phyloP scores from a whole-genome alignment of 2,888 invertebrate species.

The Ellobium chinense region DNA sequence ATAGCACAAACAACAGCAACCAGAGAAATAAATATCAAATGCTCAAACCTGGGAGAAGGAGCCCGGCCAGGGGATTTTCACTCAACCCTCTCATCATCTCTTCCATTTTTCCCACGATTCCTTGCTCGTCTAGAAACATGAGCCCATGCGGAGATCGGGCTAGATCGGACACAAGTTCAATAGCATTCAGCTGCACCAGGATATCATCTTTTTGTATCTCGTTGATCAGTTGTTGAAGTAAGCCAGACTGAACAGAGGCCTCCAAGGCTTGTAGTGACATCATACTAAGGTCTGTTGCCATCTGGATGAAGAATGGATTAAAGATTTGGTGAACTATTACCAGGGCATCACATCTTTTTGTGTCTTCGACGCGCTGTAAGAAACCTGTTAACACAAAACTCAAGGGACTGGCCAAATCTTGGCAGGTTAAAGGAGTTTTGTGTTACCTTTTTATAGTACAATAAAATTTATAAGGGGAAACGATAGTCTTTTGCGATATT shows the following conservation, averaged over 20 bases:
- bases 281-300: slow-evolving; percentile 82
- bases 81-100: slow-evolving; percentile 83
- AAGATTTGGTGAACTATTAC: too few relatives aligned
- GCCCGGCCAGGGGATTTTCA: slow-evolving; percentile 82
- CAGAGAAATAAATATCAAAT: too few relatives aligned
- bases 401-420: too few relatives aligned
- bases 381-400: too few relatives aligned
- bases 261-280: slow-evolving; percentile 83
- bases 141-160: slow-evolving; percentile 87
- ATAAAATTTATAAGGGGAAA: too few relatives aligned
- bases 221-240: slow-evolving; percentile 84
- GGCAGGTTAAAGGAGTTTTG: too few relatives aligned
- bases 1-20: too few relatives aligned
- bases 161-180: slow-evolving; percentile 88
- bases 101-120: slow-evolving; percentile 84
- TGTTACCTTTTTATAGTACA: too few relatives aligned
- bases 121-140: slow-evolving; percentile 85
- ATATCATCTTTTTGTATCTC: slow-evolving; percentile 86
- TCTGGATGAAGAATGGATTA: too few relatives aligned
- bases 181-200: slow-evolving; percentile 88
- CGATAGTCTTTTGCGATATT: too few relatives aligned
- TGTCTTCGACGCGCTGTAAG: too few relatives aligned
- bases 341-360: too few relatives aligned
- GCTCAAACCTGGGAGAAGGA: slow-evolving; percentile 85
- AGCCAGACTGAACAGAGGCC: slow-evolving; percentile 83